These are phyloP conservation scores for Cardiocondyla obscurior DNA, from an alignment of 1,140 invertebrate species.

Conservation along the genomic window DNA sequence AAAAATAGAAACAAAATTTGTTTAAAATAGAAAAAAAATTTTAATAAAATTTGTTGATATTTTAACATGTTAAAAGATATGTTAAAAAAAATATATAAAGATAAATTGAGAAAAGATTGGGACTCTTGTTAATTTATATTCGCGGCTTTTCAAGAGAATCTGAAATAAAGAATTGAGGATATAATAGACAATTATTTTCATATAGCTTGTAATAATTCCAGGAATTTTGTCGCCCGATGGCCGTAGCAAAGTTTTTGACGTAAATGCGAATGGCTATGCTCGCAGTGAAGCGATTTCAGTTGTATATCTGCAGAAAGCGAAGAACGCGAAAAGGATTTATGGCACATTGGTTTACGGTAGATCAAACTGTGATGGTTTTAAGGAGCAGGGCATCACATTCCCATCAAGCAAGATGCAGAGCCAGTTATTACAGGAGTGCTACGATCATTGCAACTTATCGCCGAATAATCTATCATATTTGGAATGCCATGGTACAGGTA, in stretches of 20 bases:
- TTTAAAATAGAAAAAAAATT: too few species aligned
- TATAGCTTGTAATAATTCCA: conserved; percentile 39
- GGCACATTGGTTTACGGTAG: conserved; percentile 88
- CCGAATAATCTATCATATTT: conserved; percentile 90
- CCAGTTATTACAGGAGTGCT: conserved; percentile 91
- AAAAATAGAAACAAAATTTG: too few species aligned
- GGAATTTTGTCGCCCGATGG: conserved; percentile 95
- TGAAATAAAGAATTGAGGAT: not conserved
- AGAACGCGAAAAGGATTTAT: conserved; percentile 91
- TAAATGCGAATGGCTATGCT: conserved; percentile 90
- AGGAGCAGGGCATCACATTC: conserved; percentile 95
- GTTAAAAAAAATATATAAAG: too few species aligned
- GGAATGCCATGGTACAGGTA: conserved; percentile 96
- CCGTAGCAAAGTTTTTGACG: conserved; percentile 95
- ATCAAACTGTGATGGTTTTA: conserved; percentile 92
- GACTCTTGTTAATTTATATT: too few species aligned
- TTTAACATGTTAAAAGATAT: too few species aligned
- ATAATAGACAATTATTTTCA: not conserved
- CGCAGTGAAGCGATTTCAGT: conserved; percentile 91
- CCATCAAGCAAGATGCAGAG: conserved; percentile 94
- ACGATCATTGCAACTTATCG: conserved; percentile 91
- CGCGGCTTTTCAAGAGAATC: not conserved
- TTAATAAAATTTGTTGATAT: too few species aligned
- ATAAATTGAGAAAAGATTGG: too few species aligned
- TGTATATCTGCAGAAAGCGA: conserved; percentile 92